Evolutionary conservation across 2,113 vertebrate genomes (phyloP), one percentile per base, ranked within the genome.

Genomic region (Accipiter cooperii): DNA sequence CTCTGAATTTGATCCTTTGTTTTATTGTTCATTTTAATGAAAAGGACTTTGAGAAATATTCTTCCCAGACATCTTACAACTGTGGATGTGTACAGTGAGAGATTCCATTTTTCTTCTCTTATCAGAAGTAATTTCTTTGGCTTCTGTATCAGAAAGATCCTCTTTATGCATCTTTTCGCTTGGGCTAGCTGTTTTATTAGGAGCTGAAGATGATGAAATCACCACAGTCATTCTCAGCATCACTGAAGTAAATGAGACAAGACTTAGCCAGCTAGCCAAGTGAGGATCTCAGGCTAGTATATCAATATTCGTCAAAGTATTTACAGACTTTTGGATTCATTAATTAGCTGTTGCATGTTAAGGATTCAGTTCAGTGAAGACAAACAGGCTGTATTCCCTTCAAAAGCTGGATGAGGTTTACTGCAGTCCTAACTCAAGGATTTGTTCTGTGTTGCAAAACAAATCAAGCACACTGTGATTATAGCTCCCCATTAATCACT

Each of bases 321-420:
- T 96, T 91, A 85, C 81, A 96, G 95, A 80, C 70, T 94, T 96
- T 33, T 80, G 70, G 66, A 91, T 51, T 77, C 89, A 83, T 95
- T 96, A 96, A 96, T 97, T 96, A 95, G 78, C 81, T 94, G 71
- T 76, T 93, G 40, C 49, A 77, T 87, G 44, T 46, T 91, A 54
- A 94, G 63, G 95, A 94, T 97, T 90, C 78, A 80, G 87, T 91
- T 96, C 93, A 90, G 54, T 91, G 96, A 96, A 94, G 70, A 85
- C 93, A 87, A 95, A 91, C 69, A 91, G 44, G 36, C 87, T 91
- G 63, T 77, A 81, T 84, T 92, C 29, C 61, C 55, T 92, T 91
- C 60, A 90, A 88, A 91, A 76, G 25, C 82, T 83, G 40, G 49
- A 63, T 77, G 63, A 95, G 21, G 25, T 93, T 94, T 91, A 85